A percentile compares a stretch with the other conserved stretches of the same genome.
phyloP scores from a whole-genome alignment of 2,113 vertebrate species.

The Ia io region DNA sequence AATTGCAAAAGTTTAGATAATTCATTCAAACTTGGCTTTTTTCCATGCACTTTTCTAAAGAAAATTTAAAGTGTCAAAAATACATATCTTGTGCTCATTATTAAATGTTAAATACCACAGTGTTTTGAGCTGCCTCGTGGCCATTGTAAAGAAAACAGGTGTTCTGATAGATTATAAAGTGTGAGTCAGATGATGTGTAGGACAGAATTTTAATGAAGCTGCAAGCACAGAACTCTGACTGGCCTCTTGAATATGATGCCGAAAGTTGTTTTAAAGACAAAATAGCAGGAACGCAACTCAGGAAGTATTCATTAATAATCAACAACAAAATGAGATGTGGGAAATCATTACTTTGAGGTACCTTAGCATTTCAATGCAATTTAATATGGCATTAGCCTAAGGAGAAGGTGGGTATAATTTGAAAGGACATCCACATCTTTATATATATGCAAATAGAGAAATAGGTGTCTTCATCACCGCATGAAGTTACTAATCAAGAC shows the following conservation, averaged over 20 bases:
- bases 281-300: constrained; percentile 78
- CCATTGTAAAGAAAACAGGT: constrained; percentile 92
- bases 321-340: constrained; percentile 64
- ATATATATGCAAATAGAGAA: constrained; percentile 54
- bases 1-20: constrained; percentile 81
- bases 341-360: constrained; percentile 75
- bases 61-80: constrained; percentile 90
- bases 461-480: constrained; percentile 16
- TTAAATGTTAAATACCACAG: constrained; percentile 91
- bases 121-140: constrained; percentile 91
- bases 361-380: constrained; percentile 41
- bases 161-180: constrained; percentile 92
- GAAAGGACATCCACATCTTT: constrained; percentile 51
- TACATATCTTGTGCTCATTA: constrained; percentile 90
- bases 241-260: constrained; percentile 86
- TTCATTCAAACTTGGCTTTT: constrained; percentile 83
- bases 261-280: constrained; percentile 85
- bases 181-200: constrained; percentile 88
- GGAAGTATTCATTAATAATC: constrained; percentile 81
- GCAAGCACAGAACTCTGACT: constrained; percentile 83
- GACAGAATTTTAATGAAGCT: constrained; percentile 89
- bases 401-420: constrained; percentile 61
- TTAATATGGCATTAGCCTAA: constrained; percentile 58
- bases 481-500: constrained; percentile 2
- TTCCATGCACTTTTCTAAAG: constrained; percentile 82